Evolutionary conservation across 2,797 vertebrate species (phyloP), one percentile per base, ranked within the genome.

Genomic region (Ceyx erithaca): DNA sequence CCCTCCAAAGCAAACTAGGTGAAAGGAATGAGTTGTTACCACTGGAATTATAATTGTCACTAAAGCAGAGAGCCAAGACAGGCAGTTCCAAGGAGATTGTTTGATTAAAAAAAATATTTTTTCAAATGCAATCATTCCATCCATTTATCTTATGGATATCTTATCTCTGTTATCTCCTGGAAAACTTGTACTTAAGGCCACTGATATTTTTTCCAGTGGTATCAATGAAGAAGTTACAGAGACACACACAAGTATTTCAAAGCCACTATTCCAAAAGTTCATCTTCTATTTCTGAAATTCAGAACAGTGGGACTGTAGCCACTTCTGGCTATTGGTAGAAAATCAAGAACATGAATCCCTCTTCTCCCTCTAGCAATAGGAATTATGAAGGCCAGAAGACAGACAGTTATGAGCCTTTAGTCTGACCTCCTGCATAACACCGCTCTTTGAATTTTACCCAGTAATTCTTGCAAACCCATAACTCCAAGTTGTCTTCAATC

Each of bases 1-100:
- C 31, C n/a, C 49, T 95, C 75, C 94, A 92, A 95, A 92, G 35
- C 66, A 95, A 91, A 92, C 84, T 89, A 71, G 66, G 64, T 59
- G 41, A 92, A 93, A 87, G 23, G 72, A 90, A 87, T 62, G 58
- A 64, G 57, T 55, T 68, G 57, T 51, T 89, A 90, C 71, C 51
- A 55, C 40, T 83, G 84, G 85, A 95, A 92, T 87, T 93, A 82
- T 72, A 87, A 89, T 31, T 80, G 75, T 71, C 64, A 77, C 51
- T 41, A 78, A 78, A 87, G 26, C 15, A 48, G 1, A 77, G 54
- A 82, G 43, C 45, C 75, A 85, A 87, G 28, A 19, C 15, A 78
- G 25, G 37, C 72, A 78, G 37, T 55, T 82, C 49, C 49, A 91
- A 59, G 3, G 33, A 88, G 41, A 82, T 45, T 30, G 9, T 82